These are phyloP conservation scores for Ichneumoninae sp. DNA, from an alignment of 2,888 invertebrate species.

Conservation along the genomic window DNA sequence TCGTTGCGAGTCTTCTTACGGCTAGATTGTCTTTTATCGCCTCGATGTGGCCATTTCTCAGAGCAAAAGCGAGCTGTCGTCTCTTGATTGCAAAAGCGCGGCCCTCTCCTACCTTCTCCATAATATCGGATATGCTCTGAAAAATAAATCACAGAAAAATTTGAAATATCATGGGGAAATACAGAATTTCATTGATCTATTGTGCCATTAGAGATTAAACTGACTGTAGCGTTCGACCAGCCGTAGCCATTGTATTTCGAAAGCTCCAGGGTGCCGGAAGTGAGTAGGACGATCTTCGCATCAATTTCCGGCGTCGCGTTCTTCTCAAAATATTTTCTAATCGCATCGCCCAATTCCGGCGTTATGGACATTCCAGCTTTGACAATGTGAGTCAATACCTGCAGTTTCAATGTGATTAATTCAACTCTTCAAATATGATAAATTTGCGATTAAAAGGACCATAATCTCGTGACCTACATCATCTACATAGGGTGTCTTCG, in stretches of 20 bases:
- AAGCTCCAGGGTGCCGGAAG: constrained; percentile 86
- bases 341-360: constrained; percentile 86
- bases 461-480: constrained; percentile 17
- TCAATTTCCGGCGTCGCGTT: constrained; percentile 88
- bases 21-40: not conserved
- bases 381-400: constrained; percentile 86
- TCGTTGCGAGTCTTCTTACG: constrained; percentile 39
- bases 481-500: not conserved
- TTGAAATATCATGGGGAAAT: constrained; percentile 1
- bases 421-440: not conserved
- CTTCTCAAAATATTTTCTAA: constrained; percentile 88
- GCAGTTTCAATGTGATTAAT: constrained; percentile 32
- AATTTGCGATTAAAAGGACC: not conserved
- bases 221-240: not conserved
- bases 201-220: not conserved
- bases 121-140: not conserved
- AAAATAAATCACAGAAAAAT: not conserved
- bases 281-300: constrained; percentile 87
- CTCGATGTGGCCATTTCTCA: not conserved
- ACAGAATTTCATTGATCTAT: not conserved
- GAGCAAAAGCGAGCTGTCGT: constrained; percentile 24
- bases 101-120: not conserved
- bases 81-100: not conserved
- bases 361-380: constrained; percentile 89
- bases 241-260: not conserved